Conservation (phyloP, 2,797 vertebrate genomes). For the Bovichtus variegatus region DNA sequence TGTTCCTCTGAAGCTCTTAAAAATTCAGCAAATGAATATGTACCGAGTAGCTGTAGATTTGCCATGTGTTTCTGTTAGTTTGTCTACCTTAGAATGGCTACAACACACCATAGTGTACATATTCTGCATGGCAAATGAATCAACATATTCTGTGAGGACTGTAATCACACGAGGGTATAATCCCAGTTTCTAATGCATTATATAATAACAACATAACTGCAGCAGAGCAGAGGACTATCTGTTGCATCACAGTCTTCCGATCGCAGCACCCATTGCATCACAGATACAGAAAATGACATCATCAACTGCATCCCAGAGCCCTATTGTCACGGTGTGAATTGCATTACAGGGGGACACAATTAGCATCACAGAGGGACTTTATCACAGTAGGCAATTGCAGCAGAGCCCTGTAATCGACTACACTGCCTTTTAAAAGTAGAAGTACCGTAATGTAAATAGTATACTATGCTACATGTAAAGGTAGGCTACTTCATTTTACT, state of each 20-base stretch:
- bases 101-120: neutral
- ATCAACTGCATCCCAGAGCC: neutral
- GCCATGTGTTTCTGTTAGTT: neutral
- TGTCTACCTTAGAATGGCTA: neutral
- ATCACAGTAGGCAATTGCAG: neutral
- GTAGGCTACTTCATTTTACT: too few species aligned
- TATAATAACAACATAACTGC: neutral
- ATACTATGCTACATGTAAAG: too few species aligned
- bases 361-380: neutral
- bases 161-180: neutral
- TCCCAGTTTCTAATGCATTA: neutral
- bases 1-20: neutral
- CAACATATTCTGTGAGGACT: neutral
- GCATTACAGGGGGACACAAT: neutral
- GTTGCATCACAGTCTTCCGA: neutral
- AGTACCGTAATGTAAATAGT: neutral
- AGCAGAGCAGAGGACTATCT: neutral
- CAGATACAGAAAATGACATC: neutral
- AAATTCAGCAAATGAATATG: neutral
- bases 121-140: neutral
- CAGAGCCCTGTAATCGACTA: neutral
- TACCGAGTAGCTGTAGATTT: neutral
- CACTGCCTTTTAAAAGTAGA: neutral
- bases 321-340: neutral
- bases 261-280: neutral